These are phyloP conservation scores for Syndactyla subalaris DNA, from an alignment of 2,797 vertebrate genomes.

Conservation along the genomic window DNA sequence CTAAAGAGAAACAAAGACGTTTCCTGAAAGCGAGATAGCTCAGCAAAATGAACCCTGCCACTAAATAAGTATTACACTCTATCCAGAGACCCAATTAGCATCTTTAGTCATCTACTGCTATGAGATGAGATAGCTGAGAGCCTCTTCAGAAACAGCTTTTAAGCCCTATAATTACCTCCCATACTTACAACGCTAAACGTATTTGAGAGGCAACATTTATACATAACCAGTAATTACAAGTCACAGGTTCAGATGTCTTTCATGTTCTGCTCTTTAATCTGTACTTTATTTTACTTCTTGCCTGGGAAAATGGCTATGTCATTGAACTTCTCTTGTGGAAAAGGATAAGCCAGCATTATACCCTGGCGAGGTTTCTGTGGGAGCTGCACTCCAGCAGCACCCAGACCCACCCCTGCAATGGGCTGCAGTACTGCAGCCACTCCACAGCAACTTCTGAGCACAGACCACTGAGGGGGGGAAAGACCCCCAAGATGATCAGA, in stretches of 20 bases:
- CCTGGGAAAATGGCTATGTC: conserved; percentile 32
- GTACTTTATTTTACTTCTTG: conserved; percentile 42
- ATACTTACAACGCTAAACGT: conserved; percentile 64
- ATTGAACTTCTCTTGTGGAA: background rate
- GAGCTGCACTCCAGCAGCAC: background rate
- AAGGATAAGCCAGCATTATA: background rate
- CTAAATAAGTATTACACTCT: conserved; percentile 31
- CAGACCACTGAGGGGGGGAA: background rate
- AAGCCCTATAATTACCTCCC: conserved; percentile 69
- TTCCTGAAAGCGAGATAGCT: conserved; percentile 34
- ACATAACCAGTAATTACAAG: conserved; percentile 71
- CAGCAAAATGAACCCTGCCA: conserved; percentile 34
- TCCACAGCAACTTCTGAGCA: background rate
- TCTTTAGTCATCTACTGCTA: conserved; percentile 58
- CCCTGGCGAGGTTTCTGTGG: background rate
- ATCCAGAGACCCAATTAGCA: conserved; percentile 64
- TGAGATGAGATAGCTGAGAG: conserved; percentile 57
- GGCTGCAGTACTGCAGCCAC: accelerated
- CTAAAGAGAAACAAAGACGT: conserved; percentile 11
- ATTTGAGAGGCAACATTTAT: conserved; percentile 71
- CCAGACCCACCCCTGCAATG: background rate
- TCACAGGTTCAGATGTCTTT: conserved; percentile 65
- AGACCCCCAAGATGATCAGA: background rate
- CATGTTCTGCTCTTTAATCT: conserved; percentile 67
- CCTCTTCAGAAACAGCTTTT: conserved; percentile 66